Percentiles rank a stretch among this genome's conserved stretches.
Conservation (phyloP, 2,797 vertebrate species). For the Hippocampus kuda region DNA sequence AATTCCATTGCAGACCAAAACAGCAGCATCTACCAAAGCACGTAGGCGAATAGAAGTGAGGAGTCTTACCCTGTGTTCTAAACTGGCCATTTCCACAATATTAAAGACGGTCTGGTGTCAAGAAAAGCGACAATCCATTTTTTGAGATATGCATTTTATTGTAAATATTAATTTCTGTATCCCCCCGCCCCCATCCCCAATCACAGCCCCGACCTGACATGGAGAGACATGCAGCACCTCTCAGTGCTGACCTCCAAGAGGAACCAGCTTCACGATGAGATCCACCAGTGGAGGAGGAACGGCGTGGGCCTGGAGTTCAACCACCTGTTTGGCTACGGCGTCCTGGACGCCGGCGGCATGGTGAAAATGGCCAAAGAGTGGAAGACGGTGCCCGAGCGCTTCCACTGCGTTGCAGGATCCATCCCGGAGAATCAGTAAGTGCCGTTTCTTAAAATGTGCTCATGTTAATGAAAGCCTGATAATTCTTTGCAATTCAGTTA, state of each 20-base stretch:
- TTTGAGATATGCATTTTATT: not conserved
- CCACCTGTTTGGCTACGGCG: conserved; percentile 95
- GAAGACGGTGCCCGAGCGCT: conserved; percentile 94
- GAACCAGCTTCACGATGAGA: conserved; percentile 96
- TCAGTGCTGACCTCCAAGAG: conserved; percentile 97
- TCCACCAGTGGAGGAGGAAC: conserved; percentile 93
- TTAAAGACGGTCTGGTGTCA: too few species aligned
- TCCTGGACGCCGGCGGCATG: conserved; percentile 94
- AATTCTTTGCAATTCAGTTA: too few species aligned
- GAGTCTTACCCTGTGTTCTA: too few species aligned
- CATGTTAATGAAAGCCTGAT: not conserved
- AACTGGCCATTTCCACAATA: too few species aligned
- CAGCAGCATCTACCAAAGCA: not conserved
- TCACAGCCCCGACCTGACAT: conserved; percentile 80
- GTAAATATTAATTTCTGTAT: not conserved
- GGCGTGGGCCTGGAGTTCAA: conserved; percentile 98
- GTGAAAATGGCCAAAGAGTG: conserved; percentile 96
- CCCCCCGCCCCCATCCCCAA: not conserved
- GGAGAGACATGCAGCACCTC: conserved; percentile 97
- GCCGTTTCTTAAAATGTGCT: not conserved
- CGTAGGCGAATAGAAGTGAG: too few species aligned
- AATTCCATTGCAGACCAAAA: not conserved
- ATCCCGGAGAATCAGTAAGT: conserved; percentile 89
- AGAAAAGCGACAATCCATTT: not conserved
- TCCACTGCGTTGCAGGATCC: conserved; percentile 93